These are phyloP conservation scores for Phoeniculus purpureus DNA, from an alignment of 2,797 vertebrate species.

Conservation along the genomic window DNA sequence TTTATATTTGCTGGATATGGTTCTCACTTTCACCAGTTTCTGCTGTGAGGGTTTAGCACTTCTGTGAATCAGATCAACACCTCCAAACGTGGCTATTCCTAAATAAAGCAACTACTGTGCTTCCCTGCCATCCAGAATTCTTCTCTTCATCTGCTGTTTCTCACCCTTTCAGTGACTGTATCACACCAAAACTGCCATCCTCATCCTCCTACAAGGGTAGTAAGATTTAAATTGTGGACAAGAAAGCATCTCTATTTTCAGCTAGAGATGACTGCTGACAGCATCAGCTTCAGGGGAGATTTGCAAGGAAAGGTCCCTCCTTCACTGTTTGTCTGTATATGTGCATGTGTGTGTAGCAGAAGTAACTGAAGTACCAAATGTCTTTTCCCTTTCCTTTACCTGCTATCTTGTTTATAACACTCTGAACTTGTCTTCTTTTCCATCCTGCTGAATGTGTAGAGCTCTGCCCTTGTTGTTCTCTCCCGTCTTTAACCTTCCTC, in stretches of 20 bases:
- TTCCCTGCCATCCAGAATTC: background rate
- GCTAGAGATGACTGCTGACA: background rate
- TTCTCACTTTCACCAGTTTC: background rate
- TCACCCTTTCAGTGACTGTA: background rate
- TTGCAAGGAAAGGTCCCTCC: background rate
- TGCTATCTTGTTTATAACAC: background rate
- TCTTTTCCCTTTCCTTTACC: background rate
- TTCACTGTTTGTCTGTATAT: fast-evolving
- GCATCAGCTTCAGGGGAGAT: background rate
- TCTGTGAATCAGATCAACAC: background rate
- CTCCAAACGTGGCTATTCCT: constrained; percentile 4
- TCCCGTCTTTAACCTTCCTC: background rate
- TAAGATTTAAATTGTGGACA: background rate
- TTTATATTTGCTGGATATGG: background rate
- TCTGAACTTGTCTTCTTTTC: background rate
- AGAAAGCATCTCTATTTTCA: background rate
- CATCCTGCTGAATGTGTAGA: background rate
- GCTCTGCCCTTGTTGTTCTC: background rate
- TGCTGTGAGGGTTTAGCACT: background rate
- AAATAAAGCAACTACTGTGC: background rate
- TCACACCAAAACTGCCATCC: background rate
- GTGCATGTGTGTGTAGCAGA: background rate
- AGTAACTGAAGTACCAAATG: background rate
- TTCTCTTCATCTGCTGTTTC: constrained; percentile 7
- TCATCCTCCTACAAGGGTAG: background rate